Evolutionary conservation across 2,888 invertebrate species (phyloP).

Genomic region (Tachystola acroxantha): DNA sequence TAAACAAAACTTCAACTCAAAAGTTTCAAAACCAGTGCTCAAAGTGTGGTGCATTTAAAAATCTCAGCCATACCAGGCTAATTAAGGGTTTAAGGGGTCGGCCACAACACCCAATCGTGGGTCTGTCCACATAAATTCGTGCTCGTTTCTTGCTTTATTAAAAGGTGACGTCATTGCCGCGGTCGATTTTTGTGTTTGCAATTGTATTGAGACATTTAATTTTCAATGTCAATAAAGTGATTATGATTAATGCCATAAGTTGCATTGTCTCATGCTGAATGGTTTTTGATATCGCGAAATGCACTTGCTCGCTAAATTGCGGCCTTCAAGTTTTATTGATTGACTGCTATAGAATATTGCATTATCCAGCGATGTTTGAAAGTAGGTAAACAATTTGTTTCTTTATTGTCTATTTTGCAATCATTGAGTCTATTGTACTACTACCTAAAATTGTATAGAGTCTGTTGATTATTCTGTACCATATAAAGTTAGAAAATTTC

Average conservation of each 20-base stretch:
- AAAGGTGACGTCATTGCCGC: slow-evolving; percentile 70
- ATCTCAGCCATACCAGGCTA: slow-evolving; percentile 40
- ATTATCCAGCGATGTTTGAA: slow-evolving; percentile 25
- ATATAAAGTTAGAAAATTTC: no score
- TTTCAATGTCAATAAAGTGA: neutral
- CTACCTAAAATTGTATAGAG: no score
- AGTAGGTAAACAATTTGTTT: slow-evolving; percentile 16
- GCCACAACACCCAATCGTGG: slow-evolving; percentile 43
- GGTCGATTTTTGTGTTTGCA: slow-evolving; percentile 43
- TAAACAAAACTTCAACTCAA: no score
- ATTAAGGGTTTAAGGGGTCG: slow-evolving; percentile 64
- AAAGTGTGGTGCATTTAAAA: slow-evolving; percentile 30
- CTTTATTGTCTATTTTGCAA: no score
- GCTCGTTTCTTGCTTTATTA: slow-evolving; percentile 57
- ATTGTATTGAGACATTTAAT: slow-evolving; percentile 19
- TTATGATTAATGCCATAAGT: slow-evolving; percentile 22
- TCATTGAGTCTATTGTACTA: no score
- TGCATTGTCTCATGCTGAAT: slow-evolving; percentile 57
- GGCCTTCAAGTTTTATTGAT: slow-evolving; percentile 50
- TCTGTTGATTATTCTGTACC: no score
- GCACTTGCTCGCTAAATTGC: slow-evolving; percentile 27
- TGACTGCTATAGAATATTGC: slow-evolving; percentile 31
- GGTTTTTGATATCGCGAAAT: slow-evolving; percentile 17
- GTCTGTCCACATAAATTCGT: slow-evolving; percentile 60
- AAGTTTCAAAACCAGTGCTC: slow-evolving; percentile 30